phyloP scores from a whole-genome alignment of 2,797 vertebrate species.

The Tenualosa thibaudeaui region DNA sequence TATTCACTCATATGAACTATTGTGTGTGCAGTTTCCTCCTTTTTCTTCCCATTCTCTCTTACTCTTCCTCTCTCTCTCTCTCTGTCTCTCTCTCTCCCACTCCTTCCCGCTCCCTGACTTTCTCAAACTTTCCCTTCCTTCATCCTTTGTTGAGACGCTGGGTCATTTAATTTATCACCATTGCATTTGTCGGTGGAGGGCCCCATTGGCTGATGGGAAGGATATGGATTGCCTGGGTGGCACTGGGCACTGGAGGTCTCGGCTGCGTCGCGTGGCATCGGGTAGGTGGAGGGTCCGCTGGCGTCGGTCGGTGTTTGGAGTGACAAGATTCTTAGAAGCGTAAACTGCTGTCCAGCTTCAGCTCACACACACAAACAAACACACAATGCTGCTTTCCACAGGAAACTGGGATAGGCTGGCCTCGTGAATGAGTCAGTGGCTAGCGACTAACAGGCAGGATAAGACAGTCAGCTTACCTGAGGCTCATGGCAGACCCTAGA shows the following conservation, averaged over 20 bases:
- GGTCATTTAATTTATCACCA: not conserved
- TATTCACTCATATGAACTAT: conserved; percentile 48
- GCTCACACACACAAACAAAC: not conserved
- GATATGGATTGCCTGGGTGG: conserved; percentile 60
- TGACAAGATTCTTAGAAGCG: not conserved
- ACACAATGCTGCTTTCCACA: conserved; percentile 3
- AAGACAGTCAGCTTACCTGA: conserved; percentile 25
- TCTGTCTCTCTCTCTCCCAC: not conserved
- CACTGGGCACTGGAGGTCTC: conserved; percentile 48
- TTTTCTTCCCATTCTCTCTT: conserved; percentile 36
- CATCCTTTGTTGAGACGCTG: not conserved
- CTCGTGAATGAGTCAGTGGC: not conserved
- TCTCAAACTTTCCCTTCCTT: conserved; percentile 9
- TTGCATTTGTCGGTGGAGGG: not conserved
- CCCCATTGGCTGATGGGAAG: conserved; percentile 18
- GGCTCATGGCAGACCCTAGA: conserved; percentile 55
- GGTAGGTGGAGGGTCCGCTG: conserved; percentile 60
- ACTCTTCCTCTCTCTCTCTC: conserved; percentile 33
- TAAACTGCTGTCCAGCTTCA: not conserved
- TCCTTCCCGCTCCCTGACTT: not conserved
- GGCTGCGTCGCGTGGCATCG: conserved; percentile 45
- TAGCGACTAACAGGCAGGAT: not conserved
- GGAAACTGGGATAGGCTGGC: not conserved
- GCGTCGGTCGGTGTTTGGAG: conserved; percentile 2
- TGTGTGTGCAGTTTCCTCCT: conserved; percentile 17